Evolutionary conservation across 30 jellyfish, hydroid and myxozoan species (phyloP).

Genomic region (Cassiopea xamachana): DNA sequence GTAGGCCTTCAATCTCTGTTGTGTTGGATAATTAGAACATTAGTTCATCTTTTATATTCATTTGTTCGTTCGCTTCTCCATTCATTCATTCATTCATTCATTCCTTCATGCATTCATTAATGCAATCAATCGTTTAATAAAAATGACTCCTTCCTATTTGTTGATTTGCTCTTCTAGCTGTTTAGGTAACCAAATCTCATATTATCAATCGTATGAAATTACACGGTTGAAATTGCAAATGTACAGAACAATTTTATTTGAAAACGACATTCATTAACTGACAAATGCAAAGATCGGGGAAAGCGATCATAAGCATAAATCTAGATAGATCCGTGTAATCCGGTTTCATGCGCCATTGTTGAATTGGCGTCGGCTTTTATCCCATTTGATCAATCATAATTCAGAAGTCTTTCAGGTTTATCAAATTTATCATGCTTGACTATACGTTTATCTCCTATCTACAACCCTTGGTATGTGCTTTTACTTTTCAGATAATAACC

Average conservation of each 20-base stretch:
- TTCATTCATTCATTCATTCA: conserved; percentile 2
- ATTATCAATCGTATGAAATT: not conserved
- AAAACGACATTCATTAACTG: conserved; percentile 13
- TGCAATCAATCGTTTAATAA: not conserved
- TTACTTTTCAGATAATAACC: conserved; percentile 46
- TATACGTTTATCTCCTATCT: conserved; percentile 12
- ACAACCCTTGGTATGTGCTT: conserved; percentile 44
- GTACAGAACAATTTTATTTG: not conserved
- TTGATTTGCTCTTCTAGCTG: not conserved
- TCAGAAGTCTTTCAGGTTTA: conserved; percentile 37
- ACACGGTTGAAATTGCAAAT: not conserved
- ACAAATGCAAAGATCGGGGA: conserved; percentile 23
- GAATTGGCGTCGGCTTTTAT: conserved; percentile 66
- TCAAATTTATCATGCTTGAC: conserved; percentile 55
- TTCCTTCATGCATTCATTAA: not conserved
- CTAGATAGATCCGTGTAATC: conserved; percentile 57
- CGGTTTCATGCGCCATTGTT: conserved; percentile 46
- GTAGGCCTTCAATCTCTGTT: not conserved
- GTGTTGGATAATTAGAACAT: not conserved
- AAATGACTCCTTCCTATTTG: no score
- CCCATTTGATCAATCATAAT: conserved; percentile 62
- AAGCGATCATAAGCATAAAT: conserved; percentile 58
- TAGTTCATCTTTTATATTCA: not conserved
- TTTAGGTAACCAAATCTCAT: not conserved
- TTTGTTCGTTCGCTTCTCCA: not conserved